Conservation (phyloP, 2,888 invertebrate species). For the Branchellion lobata region DNA sequence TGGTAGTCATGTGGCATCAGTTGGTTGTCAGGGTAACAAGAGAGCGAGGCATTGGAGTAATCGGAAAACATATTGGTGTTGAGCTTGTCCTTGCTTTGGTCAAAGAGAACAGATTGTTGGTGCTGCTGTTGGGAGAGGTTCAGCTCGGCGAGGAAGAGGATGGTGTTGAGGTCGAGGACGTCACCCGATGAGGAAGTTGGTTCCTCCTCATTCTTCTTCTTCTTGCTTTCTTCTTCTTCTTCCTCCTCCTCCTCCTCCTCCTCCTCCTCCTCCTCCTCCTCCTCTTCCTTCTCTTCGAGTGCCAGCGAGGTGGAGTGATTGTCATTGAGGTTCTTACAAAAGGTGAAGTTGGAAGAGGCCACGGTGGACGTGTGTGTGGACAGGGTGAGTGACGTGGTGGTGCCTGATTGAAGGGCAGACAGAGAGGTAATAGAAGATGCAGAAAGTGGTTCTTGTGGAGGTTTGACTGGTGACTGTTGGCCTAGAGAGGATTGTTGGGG, state of each 20-base stretch:
- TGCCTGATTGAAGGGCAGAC: too few relatives aligned
- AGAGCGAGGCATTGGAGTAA: conserved; percentile 24
- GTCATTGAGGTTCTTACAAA: conserved; percentile 5
- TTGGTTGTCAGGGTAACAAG: conserved; percentile 18
- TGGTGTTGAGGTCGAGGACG: conserved; percentile 39
- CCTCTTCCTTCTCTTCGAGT: neutral
- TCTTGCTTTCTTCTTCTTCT: conserved; percentile 35
- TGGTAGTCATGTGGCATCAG: conserved; percentile 54
- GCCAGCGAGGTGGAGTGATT: neutral
- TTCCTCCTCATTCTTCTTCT: conserved; percentile 7
- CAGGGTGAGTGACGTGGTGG: neutral
- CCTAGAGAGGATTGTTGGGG: too few relatives aligned
- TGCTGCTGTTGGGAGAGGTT: conserved; percentile 52
- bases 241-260: conserved; percentile 26
- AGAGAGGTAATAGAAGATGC: too few relatives aligned
- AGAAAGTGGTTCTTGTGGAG: neutral
- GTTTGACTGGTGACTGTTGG: neutral
- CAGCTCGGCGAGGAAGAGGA: conserved; percentile 54
- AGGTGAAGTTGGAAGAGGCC: neutral
- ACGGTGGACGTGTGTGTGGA: neutral
- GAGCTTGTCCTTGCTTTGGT: neutral
- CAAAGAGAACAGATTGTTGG: conserved; percentile 40
- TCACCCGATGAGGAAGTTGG: too few relatives aligned
- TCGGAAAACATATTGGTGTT: conserved; percentile 1
- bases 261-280: conserved; percentile 44